Evolutionary conservation across 2,113 vertebrate genomes (phyloP), one percentile per base, ranked within the genome.

Genomic region (Chionodraco myersi): DNA sequence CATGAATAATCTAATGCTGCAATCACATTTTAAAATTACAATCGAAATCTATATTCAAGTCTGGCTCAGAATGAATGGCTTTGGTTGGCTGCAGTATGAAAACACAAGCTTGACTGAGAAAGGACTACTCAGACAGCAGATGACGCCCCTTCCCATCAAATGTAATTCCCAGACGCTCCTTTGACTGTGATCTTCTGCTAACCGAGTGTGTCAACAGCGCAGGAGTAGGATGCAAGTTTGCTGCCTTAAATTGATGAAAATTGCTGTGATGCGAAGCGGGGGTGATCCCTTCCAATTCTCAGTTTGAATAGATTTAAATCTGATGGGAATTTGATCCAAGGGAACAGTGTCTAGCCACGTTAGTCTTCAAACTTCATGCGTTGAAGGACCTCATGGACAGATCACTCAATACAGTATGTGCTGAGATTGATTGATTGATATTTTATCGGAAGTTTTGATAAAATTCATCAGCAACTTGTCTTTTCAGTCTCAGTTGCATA

Each of bases 221-320:
- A 45, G 44, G 41, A 62, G n/a, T 3, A 21, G 47, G 49, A 75
- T 79, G 60, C 41, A 62, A 72, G 67, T 44, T 49, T 59, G 59
- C n/a, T 36, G 16, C 11, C n/a, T 68, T 86, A 68, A 88, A 80
- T 80, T 72, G 69, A 86, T 71, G 69, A 73, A 83, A 61, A 83
- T 2, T 51, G 41, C 45, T 12, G 1, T 63, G 72, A 66, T 77
- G 61, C 54, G 72, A 78, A 80, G 36, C 72, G 65, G 61, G 57
- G 26, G 7, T 34, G 18, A 34, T 47, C 54, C 34, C 13, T 77
- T 73, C 7, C 6, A 66, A 60, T 79, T 73, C 21, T 80, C 54
- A 75, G 56, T 52, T 74, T 75, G 51, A 41, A 66, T 59, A 36
- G 77, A 82, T 60, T 77, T 30, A 47, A 9, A 72, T 84, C 71